A percentile compares a stretch with the other conserved stretches of the same genome.
These are phyloP conservation scores for Diadromus collaris DNA, from an alignment of 2,888 invertebrate genomes.

Conservation along the genomic window DNA sequence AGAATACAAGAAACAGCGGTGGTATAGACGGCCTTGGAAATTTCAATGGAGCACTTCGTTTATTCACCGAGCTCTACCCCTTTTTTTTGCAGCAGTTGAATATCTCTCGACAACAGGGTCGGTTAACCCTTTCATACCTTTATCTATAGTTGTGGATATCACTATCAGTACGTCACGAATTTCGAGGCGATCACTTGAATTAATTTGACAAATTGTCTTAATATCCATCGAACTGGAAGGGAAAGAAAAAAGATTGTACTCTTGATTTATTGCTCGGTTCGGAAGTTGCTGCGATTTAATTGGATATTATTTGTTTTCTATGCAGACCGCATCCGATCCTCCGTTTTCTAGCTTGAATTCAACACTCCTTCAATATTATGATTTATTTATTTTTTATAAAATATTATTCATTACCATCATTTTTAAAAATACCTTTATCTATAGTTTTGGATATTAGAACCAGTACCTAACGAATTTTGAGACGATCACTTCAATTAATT, in stretches of 20 bases:
- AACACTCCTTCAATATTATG: too few species aligned
- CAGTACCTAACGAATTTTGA: neutral
- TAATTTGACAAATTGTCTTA: neutral
- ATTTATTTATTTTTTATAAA: neutral
- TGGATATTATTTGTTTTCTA: neutral
- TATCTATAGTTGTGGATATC: neutral
- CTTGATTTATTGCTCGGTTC: neutral
- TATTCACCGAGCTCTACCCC: neutral
- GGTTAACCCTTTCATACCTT: neutral
- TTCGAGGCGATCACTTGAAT: neutral
- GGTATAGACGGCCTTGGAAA: neutral
- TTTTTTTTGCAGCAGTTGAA: neutral
- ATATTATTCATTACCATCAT: neutral
- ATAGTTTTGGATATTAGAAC: neutral
- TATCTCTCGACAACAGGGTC: neutral
- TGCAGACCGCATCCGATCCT: too few species aligned
- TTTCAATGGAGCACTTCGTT: neutral
- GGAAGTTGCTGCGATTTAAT: neutral
- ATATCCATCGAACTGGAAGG: neutral
- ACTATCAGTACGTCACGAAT: neutral
- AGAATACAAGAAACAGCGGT: constrained; percentile 7
- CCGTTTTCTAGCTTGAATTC: too few species aligned
- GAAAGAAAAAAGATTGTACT: neutral
- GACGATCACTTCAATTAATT: neutral
- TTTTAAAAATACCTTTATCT: neutral